Base-by-base conservation (phyloP, 2,113 vertebrate genomes). In the Menura novaehollandiae region DNA sequence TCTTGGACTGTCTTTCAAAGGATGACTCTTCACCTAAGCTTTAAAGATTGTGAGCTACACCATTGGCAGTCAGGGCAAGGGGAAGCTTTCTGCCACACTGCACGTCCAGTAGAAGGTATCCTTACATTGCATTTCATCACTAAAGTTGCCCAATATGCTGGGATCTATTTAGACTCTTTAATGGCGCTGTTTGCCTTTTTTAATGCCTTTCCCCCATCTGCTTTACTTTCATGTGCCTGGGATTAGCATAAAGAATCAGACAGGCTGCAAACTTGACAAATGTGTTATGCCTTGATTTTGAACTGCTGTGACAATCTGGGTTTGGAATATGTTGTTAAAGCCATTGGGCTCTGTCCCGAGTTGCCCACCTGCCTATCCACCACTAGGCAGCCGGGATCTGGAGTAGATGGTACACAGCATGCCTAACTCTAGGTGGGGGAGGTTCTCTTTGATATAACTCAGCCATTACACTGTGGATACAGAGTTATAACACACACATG, bases 221-320 rank as follows among this genome's bases (percentile, higher is more conserved):
- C 95, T 97, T 97, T 96, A 91, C 91, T 98, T 95, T 97, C 97
- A 95, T 66, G 85, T 95, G 96, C 91, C 86, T 96, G 90, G 89
- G 94, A 98, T 98, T 98, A 98, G 97, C 98, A 97, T 98, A 97
- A 98, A 96, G 93, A 97, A 97, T 91, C 89, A 97, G 95, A 93
- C 94, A 94, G 85, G 96, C 91, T 93, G 93, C 88, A 97, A 98
- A 98, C 96, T 98, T 98, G 97, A 96, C 80, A 94, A 97, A 98
- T 95, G 89, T 76, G 84, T 95, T 95, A 92, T 85, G 95, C 89
- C 92, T 97, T 89, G 91, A 91, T 94, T 95, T 92, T 83, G 78
- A 96, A 95, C 88, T 95, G 81, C 92, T 89, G 81, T 85, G 77
- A 93, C 80, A 96, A 93, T 94, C 55, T 81, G 67, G 52, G 41